Conservation (phyloP, 2,888 invertebrate species). For the Antheraea assamensis region DNA sequence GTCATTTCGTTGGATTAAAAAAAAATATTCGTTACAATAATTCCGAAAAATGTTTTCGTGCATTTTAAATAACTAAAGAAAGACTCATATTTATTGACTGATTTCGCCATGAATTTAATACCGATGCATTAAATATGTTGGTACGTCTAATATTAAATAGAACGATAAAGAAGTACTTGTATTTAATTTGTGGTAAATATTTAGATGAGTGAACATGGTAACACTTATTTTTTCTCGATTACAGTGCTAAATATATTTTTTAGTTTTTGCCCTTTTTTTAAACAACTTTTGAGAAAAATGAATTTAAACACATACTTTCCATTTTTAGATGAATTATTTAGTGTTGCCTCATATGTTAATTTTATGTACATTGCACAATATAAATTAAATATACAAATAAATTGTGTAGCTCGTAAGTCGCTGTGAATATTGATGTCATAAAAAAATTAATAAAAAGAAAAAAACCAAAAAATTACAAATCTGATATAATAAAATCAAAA, state of each 20-base stretch:
- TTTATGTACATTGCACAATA: conserved; percentile 43
- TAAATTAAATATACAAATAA: conserved; percentile 36
- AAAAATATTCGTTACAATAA: no score
- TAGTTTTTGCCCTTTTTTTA: no score
- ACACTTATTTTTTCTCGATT: background rate
- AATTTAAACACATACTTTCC: background rate
- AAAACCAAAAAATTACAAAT: conserved; percentile 42
- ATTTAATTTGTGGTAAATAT: conserved; percentile 16
- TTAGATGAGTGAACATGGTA: conserved; percentile 4
- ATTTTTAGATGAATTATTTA: background rate
- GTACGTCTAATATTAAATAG: background rate
- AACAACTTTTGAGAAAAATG: no score
- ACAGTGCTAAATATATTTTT: background rate
- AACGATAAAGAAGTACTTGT: background rate
- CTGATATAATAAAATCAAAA: conserved; percentile 44
- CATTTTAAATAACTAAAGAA: conserved; percentile 9
- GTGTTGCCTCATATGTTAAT: conserved; percentile 20
- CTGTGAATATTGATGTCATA: conserved; percentile 51
- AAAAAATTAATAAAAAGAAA: conserved; percentile 38
- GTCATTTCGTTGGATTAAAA: background rate
- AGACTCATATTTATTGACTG: background rate
- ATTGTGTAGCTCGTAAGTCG: conserved; percentile 49
- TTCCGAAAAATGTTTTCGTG: background rate
- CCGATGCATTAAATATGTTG: conserved; percentile 11
- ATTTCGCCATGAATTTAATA: conserved; percentile 2